Conservation (phyloP, 2,797 vertebrate genomes). For the Salmo trutta region DNA sequence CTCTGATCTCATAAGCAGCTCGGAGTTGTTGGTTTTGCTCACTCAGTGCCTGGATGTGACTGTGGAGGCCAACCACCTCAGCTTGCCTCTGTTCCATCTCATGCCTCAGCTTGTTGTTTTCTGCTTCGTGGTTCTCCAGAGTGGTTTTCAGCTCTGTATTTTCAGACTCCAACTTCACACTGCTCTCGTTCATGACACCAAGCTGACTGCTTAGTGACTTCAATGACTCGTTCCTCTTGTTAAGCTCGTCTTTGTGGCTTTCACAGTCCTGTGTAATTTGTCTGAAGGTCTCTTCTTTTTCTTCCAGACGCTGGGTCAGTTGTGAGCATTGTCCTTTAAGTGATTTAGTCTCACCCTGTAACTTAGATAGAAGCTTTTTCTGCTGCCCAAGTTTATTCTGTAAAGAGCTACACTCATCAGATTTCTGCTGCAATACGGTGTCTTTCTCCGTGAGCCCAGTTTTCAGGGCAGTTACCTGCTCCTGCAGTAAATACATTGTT, state of each 20-base stretch:
- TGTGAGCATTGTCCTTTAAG: conserved; percentile 57
- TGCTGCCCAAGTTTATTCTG: conserved; percentile 55
- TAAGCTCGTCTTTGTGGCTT: conserved; percentile 62
- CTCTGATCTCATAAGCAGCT: conserved; percentile 65
- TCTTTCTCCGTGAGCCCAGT: conserved; percentile 66
- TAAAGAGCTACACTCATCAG: conserved; percentile 54
- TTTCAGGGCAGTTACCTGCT: conserved; percentile 68
- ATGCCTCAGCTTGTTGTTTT: conserved; percentile 55
- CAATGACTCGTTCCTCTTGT: conserved; percentile 51
- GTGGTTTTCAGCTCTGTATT: conserved; percentile 57
- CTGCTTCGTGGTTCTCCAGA: conserved; percentile 50
- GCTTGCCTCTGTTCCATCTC: conserved; percentile 39
- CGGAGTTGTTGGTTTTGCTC: conserved; percentile 59
- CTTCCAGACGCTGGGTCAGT: conserved; percentile 60
- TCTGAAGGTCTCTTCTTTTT: conserved; percentile 60
- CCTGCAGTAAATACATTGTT: conserved; percentile 66
- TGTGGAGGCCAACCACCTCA: conserved; percentile 50
- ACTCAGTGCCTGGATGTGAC: conserved; percentile 36
- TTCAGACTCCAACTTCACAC: conserved; percentile 66
- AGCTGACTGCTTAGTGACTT: conserved; percentile 62
- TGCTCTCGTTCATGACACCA: conserved; percentile 54
- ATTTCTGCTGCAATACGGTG: conserved; percentile 62
- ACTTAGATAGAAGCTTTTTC: conserved; percentile 36
- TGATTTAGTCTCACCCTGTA: conserved; percentile 64
- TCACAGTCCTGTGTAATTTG: conserved; percentile 59